Base-by-base conservation (phyloP, 2,888 invertebrate species). In the Hartigia nigra region DNA sequence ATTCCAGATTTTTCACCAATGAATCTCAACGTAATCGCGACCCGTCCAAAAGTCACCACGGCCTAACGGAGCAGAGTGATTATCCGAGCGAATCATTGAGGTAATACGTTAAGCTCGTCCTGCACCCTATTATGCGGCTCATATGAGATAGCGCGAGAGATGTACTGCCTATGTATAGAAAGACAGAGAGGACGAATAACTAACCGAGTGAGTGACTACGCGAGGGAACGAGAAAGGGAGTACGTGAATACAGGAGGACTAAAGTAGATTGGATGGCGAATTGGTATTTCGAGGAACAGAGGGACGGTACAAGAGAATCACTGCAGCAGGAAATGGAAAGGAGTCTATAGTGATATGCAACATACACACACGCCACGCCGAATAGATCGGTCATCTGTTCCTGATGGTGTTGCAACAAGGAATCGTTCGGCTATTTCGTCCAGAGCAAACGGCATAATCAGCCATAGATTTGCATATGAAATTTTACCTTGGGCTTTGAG, bases 121-220 rank as follows among this genome's bases (percentile, higher is more conserved):
- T 70, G 72, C 72, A 74, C 36, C 69, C 70, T 75, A 81, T 82
- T 78, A 74, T 75, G 74, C 76, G 70, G 76, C 75, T 77, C 75
- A 70, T 79, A 77, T 75, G 80, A 78, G 79, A 79, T 76, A 70
- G 75, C 82, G 76, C 77, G 37, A 75, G 81, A 80, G 82, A 82
- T 79, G 74, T 32, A 31, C 72, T 70, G 72, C 72, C 72, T 14
- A 70, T 70, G 14, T 31, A 70, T 32, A 70, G 31, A n/a, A 23
- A 70, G 31, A 31, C 12, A 2, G 32, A 32, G 72, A 35, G 9
- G 35, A 4, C 35, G 69, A 31, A 69, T 69, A 14, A 5, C 69
- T n/a, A 69, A 69, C n/a, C n/a, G 69, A 31, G 12, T 69, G 31
- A 23, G 31, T 69, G 35, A 55, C 23, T 23, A 23, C 55, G 55